These are phyloP conservation scores for Agapornis roseicollis DNA, from an alignment of 2,113 vertebrate genomes.

Conservation along the genomic window DNA sequence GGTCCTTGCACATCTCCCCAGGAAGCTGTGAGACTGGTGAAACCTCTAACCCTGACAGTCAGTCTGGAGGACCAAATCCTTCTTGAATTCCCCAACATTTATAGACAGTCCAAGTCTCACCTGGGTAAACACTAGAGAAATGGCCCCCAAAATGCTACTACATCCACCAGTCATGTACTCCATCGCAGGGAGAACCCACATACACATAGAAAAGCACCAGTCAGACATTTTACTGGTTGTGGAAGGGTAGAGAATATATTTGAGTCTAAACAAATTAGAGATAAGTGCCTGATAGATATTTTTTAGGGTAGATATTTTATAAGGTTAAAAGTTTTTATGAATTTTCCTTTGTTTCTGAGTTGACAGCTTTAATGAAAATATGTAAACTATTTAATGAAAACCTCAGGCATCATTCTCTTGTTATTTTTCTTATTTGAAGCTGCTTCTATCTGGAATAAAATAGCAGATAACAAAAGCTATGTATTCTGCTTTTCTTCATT, in stretches of 20 bases:
- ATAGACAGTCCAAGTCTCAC: neutral
- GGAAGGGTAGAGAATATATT: neutral
- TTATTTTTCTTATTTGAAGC: slow-evolving; percentile 12
- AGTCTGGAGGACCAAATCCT: neutral
- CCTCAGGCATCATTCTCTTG: neutral
- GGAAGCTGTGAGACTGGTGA: neutral
- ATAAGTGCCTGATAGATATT: neutral
- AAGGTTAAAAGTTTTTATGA: neutral
- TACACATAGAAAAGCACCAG: neutral
- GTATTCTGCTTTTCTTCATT: neutral
- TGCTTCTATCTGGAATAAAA: neutral
- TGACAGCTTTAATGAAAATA: slow-evolving; percentile 30
- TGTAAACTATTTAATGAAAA: slow-evolving; percentile 24
- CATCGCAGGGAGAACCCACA: neutral
- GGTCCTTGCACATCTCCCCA: neutral
- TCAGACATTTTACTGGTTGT: neutral
- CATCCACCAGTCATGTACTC: rapidly evolving
- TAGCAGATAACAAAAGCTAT: neutral
- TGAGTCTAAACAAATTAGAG: neutral
- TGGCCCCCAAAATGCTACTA: neutral
- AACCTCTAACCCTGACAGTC: neutral
- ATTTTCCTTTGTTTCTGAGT: neutral
- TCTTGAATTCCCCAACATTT: neutral
- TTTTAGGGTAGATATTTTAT: neutral
- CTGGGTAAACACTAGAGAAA: neutral